phyloP scores from a whole-genome alignment of 2,113 vertebrate species.

The Mobula hypostoma region DNA sequence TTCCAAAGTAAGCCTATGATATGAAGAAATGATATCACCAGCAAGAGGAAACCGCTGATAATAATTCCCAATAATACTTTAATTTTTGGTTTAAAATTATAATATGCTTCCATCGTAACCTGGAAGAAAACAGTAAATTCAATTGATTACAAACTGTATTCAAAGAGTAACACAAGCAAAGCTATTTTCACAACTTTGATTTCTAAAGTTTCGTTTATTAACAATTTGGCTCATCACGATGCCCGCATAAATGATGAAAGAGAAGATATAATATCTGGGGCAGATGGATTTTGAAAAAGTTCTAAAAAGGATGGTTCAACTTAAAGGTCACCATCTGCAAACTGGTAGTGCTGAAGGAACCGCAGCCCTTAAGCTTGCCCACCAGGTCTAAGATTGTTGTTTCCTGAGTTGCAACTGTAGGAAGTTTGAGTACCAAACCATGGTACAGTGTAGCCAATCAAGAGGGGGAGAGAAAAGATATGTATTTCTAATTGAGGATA shows the following conservation, averaged over 20 bases:
- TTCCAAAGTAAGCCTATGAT: conserved; percentile 78
- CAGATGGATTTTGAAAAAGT: neutral
- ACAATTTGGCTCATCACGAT: no score
- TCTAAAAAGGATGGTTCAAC: neutral
- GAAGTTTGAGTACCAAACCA: no score
- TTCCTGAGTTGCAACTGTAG: no score
- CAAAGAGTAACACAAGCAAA: neutral
- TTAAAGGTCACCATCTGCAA: neutral
- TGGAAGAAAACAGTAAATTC: conserved; percentile 48
- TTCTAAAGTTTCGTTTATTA: neutral
- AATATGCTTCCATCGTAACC: conserved; percentile 75
- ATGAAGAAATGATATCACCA: conserved; percentile 65
- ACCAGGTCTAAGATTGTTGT: no score
- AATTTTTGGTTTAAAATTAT: conserved; percentile 66
- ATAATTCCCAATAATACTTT: conserved; percentile 66
- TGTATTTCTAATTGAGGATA: no score
- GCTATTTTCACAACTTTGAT: neutral
- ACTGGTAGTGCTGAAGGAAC: no score
- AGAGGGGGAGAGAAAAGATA: no score
- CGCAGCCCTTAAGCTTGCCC: no score
- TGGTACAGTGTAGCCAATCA: no score
- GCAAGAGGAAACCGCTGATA: conserved; percentile 64
- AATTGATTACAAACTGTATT: neutral
- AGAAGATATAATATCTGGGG: neutral
- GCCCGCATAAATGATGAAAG: neutral